A percentile compares a stretch with the other conserved stretches of the same genome.
These are phyloP conservation scores for Cryptops parisi DNA, from an alignment of 2,888 invertebrate genomes.

Conservation along the genomic window DNA sequence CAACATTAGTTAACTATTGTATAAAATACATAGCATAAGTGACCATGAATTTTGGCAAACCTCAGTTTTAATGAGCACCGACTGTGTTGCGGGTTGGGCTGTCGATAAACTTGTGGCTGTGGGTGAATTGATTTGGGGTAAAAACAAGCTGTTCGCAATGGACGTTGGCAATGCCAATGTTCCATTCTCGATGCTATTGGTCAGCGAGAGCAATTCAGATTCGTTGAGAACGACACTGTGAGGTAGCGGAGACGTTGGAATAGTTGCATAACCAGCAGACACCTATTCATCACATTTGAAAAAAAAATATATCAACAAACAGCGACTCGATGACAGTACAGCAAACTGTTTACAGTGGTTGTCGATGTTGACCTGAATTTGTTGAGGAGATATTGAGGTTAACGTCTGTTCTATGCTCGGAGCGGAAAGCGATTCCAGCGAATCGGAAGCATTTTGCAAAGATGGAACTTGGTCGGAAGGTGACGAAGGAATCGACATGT, in stretches of 20 bases:
- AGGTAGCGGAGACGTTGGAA: constrained; percentile 13
- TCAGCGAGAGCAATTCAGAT: constrained; percentile 21
- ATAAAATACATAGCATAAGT: too few species aligned
- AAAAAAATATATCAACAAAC: too few species aligned
- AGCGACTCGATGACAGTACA: too few species aligned
- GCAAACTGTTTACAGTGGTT: too few species aligned
- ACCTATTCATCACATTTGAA: too few species aligned
- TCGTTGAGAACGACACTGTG: constrained; percentile 21
- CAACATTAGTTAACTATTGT: too few species aligned
- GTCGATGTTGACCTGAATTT: too few species aligned
- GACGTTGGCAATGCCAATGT: constrained; percentile 12
- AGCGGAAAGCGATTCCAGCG: not conserved
- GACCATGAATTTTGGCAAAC: not conserved
- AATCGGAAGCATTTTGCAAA: too few species aligned
- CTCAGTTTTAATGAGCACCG: constrained; percentile 5
- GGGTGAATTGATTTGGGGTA: constrained; percentile 17
- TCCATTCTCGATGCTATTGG: constrained; percentile 15
- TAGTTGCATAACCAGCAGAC: constrained; percentile 16
- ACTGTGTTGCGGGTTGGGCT: constrained; percentile 2
- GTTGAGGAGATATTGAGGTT: not conserved
- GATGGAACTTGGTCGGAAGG: too few species aligned
- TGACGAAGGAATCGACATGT: too few species aligned
- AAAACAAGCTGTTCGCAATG: constrained; percentile 18
- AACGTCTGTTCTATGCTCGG: constrained; percentile 1
- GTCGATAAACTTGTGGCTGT: constrained; percentile 6